Percentiles rank a stretch among this genome's conserved stretches.
phyloP scores from a whole-genome alignment of 2,113 vertebrate species.

The Petrocephalus zakoni region DNA sequence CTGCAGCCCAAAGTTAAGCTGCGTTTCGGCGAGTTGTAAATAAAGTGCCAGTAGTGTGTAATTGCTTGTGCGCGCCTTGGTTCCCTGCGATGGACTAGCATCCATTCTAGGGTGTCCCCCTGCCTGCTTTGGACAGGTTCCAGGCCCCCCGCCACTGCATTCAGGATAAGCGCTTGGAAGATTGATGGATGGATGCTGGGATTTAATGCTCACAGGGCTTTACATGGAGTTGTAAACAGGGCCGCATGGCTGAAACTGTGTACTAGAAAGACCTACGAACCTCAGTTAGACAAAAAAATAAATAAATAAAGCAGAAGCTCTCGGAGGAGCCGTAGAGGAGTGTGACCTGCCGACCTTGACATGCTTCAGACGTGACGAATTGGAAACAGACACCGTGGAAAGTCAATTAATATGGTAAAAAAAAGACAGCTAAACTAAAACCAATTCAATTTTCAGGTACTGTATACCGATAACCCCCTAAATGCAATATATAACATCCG shows the following conservation, averaged over 20 bases:
- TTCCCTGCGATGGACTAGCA: neutral
- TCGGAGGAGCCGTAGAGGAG: neutral
- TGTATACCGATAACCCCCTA: neutral
- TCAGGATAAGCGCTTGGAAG: neutral
- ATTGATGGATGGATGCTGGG: neutral
- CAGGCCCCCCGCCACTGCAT: neutral
- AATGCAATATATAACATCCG: neutral
- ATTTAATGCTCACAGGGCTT: neutral
- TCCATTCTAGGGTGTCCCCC: neutral
- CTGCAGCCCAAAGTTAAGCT: neutral
- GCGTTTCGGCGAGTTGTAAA: neutral
- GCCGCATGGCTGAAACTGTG: neutral
- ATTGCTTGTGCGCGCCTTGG: neutral
- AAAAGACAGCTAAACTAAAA: neutral
- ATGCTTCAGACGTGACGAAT: neutral
- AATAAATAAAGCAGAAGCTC: neutral
- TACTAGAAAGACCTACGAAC: neutral
- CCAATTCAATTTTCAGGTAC: neutral
- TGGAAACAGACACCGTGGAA: neutral
- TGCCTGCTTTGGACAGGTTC: neutral
- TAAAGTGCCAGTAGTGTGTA: neutral
- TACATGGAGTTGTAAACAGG: neutral
- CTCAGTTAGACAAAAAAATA: neutral
- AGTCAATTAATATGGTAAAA: neutral
- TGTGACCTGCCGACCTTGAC: neutral